phyloP scores from a whole-genome alignment of 2,888 invertebrate species.

The Leptopilina myrica region DNA sequence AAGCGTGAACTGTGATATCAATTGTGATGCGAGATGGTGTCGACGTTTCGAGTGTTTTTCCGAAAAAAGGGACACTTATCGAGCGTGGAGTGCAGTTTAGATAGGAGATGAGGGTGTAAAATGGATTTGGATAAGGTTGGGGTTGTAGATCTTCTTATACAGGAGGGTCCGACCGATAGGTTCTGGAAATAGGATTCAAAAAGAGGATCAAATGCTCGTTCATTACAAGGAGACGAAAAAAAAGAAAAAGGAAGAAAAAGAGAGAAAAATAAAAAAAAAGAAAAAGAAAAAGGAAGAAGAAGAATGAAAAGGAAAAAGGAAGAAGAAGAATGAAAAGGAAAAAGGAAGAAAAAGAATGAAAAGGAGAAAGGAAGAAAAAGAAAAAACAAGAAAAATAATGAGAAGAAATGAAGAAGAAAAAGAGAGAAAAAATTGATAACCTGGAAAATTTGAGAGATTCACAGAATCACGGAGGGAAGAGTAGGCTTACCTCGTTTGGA shows the following conservation, averaged over 20 bases:
- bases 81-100: constrained; percentile 8
- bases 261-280: too few relatives aligned
- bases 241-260: neutral
- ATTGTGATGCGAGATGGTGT: neutral
- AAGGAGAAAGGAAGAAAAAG: constrained; percentile 37
- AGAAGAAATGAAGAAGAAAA: neutral
- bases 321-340: neutral
- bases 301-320: constrained; percentile 23
- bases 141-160: neutral
- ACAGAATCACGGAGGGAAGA: too few relatives aligned
- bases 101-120: constrained; percentile 30
- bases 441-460: constrained; percentile 27
- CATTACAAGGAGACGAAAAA: neutral
- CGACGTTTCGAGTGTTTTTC: constrained; percentile 5
- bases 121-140: constrained; percentile 25
- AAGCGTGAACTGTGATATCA: too few relatives aligned
- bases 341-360: constrained; percentile 17
- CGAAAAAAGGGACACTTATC: constrained; percentile 4
- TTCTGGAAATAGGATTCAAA: constrained; percentile 1
- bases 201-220: neutral
- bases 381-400: constrained; percentile 27
- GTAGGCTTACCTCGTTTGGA: constrained; percentile 73
- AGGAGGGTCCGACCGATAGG: neutral
- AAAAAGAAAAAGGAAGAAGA: too few relatives aligned
- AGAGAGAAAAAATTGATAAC: neutral